Conservation (phyloP, 2,888 invertebrate genomes). For the Tiliacea citrago region DNA sequence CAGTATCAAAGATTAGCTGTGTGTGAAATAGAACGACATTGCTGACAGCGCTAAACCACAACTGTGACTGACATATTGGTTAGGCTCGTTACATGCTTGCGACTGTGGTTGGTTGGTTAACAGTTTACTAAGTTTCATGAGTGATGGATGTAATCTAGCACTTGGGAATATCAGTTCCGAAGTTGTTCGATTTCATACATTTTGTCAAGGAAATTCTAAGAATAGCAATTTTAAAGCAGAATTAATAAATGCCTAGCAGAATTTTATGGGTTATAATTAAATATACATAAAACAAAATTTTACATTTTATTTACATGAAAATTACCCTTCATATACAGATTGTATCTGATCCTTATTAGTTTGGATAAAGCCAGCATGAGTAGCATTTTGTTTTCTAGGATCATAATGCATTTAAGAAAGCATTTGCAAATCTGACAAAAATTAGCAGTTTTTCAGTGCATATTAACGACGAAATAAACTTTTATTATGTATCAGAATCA, state of each 20-base stretch:
- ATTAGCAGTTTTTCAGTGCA: too few relatives aligned
- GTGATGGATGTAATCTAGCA: neutral
- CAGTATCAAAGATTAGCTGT: constrained; percentile 26
- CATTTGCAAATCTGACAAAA: too few relatives aligned
- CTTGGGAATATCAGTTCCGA: neutral
- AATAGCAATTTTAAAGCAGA: neutral
- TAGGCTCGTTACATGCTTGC: constrained; percentile 20
- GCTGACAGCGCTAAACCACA: constrained; percentile 42
- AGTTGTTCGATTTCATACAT: neutral
- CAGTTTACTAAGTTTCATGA: constrained; percentile 10
- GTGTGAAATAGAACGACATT: constrained; percentile 28
- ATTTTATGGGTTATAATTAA: neutral
- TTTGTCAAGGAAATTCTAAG: neutral
- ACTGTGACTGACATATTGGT: constrained; percentile 46
- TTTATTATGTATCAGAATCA: too few relatives aligned
- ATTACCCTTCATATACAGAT: neutral
- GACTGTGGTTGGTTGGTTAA: constrained; percentile 6
- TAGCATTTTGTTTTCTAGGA: neutral
- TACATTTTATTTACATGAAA: neutral
- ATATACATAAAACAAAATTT: neutral
- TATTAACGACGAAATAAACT: too few relatives aligned
- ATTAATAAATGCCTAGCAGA: too few relatives aligned
- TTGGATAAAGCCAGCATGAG: neutral
- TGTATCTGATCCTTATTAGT: neutral
- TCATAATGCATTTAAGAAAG: neutral